Evolutionary conservation across 2,113 vertebrate species (phyloP), one percentile per base, ranked within the genome.

Genomic region (Raja brachyura): DNA sequence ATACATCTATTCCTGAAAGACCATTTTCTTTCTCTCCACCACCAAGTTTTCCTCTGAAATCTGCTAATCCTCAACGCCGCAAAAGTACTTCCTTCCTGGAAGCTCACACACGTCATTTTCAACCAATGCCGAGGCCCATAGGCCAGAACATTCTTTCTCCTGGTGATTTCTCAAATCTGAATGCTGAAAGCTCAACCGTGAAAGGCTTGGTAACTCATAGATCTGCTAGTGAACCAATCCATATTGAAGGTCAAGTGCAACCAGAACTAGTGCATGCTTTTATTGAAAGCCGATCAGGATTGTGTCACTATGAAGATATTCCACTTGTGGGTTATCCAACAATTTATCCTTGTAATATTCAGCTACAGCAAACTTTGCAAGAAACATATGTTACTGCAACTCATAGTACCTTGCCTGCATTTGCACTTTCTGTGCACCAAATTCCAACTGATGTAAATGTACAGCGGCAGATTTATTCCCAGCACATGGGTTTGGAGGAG

Each of bases 71-170:
- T 93, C 98, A 99, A 95, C 97, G 99, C 16, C 98, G 99, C 96
- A 99, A 99, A 97, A 99, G 98, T 96, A 99, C 98, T 93, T 99
- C 99, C 94, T 97, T 98, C 96, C 96, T 99, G 94, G 99, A 99
- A 97, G 98, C 98, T 31, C 98, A 98, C 94, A 98, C 97, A 9
- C 97, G 97, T 90, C 98, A 98, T 94, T 98, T 98, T 94, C 98
- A 98, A 95, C 97, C 98, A 16, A 95, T 97, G 94, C 97, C 97
- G 95, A 96, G 97, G 94, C 97, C 97, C 95, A 96, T 97, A 39
- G 98, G 97, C 94, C 97, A 97, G 95, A 97, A 95, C 95, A 96
- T 97, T 94, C 97, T 97, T 93, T 96, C 97, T 93, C 96, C 96
- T 94, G 96, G 96, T 93, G 98, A 97, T 95, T 95, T 96, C 94